Conservation (phyloP, 2,113 vertebrate species). For the Macquaria ambigua region DNA sequence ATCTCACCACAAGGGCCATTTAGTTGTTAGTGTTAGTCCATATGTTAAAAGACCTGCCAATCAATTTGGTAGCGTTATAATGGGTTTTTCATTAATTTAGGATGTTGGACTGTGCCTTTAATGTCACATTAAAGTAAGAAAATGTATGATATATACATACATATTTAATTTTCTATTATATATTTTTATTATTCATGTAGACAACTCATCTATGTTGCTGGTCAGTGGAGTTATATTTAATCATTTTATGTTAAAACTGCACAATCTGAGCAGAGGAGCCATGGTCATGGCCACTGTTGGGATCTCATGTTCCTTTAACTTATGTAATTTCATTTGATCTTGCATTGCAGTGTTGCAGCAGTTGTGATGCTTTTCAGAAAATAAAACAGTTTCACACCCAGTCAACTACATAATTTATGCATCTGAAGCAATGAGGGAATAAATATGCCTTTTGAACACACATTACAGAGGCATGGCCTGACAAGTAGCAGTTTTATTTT, state of each 20-base stretch:
- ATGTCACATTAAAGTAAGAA: background rate
- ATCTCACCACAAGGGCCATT: too few species aligned
- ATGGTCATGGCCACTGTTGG: background rate
- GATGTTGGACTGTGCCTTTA: background rate
- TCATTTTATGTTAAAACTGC: background rate
- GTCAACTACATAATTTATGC: conserved; percentile 78
- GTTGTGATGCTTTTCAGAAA: conserved; percentile 68
- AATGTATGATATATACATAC: background rate
- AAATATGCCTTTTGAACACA: conserved; percentile 79
- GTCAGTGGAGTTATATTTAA: background rate
- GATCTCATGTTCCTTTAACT: conserved; percentile 48
- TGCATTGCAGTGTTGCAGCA: conserved; percentile 40
- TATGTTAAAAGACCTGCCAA: too few species aligned
- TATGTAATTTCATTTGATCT: conserved; percentile 55
- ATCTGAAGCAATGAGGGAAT: conserved; percentile 69
- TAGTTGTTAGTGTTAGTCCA: too few species aligned
- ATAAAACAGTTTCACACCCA: conserved; percentile 73
- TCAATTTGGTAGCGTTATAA: background rate
- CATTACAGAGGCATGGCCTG: conserved; percentile 74
- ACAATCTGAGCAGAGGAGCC: background rate
- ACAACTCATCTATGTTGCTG: background rate
- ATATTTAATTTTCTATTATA: background rate
- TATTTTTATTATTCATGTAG: background rate
- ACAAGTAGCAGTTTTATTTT: conserved; percentile 75
- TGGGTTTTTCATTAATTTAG: background rate